A percentile compares a stretch with the other conserved stretches of the same genome.
phyloP scores from a whole-genome alignment of 2,888 invertebrate species.

The Drosophila nr. fundita region DNA sequence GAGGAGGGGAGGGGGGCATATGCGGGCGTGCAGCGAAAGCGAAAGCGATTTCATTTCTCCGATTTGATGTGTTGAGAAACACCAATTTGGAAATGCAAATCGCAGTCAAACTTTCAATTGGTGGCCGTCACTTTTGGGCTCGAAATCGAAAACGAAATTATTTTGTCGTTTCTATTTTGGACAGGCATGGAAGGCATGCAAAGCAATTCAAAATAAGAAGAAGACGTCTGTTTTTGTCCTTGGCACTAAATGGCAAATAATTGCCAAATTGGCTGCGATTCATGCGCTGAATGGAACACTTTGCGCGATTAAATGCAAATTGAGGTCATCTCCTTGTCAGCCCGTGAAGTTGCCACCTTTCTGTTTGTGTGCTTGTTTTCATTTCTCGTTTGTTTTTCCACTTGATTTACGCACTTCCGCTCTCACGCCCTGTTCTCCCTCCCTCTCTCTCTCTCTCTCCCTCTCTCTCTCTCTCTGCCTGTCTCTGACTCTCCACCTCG shows the following conservation, averaged over 20 bases:
- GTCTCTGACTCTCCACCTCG: constrained; percentile 3
- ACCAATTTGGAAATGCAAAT: constrained; percentile 73
- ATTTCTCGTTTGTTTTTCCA: constrained; percentile 33
- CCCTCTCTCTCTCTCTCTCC: constrained; percentile 4
- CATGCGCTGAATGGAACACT: constrained; percentile 45
- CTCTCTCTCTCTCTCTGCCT: constrained; percentile 15
- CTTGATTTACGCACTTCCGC: constrained; percentile 71
- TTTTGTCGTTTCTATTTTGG: constrained; percentile 49
- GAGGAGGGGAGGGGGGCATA: not conserved
- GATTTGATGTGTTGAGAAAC: constrained; percentile 31
- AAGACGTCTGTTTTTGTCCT: constrained; percentile 28
- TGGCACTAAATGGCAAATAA: constrained; percentile 51
- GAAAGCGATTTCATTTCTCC: constrained; percentile 71
- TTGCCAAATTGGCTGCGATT: constrained; percentile 67
- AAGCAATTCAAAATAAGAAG: constrained; percentile 1
- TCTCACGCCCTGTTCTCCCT: constrained; percentile 24
- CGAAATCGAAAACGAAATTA: constrained; percentile 48
- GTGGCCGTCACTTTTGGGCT: constrained; percentile 55
- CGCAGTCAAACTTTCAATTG: constrained; percentile 74
- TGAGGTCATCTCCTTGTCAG: constrained; percentile 62
- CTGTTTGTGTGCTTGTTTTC: not conserved
- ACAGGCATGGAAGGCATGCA: constrained; percentile 18
- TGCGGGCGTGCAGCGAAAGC: constrained; percentile 53
- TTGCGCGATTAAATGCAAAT: constrained; percentile 59
- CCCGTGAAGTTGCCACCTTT: constrained; percentile 19